Evolutionary conservation across 1,140 invertebrate species (phyloP).

Genomic region (Chymomyza costata): DNA sequence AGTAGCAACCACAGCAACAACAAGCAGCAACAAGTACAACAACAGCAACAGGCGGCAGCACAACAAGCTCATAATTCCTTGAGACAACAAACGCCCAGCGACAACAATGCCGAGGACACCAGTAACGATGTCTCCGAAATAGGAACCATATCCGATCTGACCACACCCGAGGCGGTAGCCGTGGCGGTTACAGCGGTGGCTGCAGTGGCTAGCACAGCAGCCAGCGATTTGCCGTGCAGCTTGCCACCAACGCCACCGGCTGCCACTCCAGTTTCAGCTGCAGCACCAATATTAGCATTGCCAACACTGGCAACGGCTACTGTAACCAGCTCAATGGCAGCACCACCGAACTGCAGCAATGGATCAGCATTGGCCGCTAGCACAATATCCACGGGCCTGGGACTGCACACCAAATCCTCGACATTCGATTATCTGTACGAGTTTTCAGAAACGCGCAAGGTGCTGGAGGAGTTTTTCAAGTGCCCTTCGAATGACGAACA

Average conservation of each 20-base stretch:
- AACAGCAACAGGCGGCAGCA: constrained; percentile 26
- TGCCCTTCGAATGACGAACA: constrained; percentile 82
- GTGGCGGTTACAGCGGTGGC: constrained; percentile 4
- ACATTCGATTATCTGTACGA: constrained; percentile 92
- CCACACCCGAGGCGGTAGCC: constrained; percentile 53
- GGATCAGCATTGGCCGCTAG: not conserved
- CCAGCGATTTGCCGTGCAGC: constrained; percentile 16
- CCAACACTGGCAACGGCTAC: constrained; percentile 5
- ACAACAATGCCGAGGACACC: constrained; percentile 72
- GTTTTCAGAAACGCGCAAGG: constrained; percentile 92
- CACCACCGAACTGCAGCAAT: constrained; percentile 2
- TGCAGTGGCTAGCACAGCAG: constrained; percentile 23
- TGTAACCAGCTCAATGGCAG: not conserved
- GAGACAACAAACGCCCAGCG: constrained; percentile 38
- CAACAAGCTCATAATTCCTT: constrained; percentile 2
- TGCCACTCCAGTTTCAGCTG: constrained; percentile 19
- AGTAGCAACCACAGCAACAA: constrained; percentile 7
- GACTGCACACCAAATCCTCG: constrained; percentile 77
- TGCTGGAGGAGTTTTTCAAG: constrained; percentile 94
- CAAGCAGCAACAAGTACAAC: constrained; percentile 27
- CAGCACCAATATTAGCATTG: constrained; percentile 6
- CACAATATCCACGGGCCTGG: constrained; percentile 13
- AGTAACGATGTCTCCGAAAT: constrained; percentile 75
- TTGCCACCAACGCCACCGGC: not conserved
- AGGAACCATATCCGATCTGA: constrained; percentile 72